Evolutionary conservation across 2,113 vertebrate genomes (phyloP).

Genomic region (Atlantisia rogersi): DNA sequence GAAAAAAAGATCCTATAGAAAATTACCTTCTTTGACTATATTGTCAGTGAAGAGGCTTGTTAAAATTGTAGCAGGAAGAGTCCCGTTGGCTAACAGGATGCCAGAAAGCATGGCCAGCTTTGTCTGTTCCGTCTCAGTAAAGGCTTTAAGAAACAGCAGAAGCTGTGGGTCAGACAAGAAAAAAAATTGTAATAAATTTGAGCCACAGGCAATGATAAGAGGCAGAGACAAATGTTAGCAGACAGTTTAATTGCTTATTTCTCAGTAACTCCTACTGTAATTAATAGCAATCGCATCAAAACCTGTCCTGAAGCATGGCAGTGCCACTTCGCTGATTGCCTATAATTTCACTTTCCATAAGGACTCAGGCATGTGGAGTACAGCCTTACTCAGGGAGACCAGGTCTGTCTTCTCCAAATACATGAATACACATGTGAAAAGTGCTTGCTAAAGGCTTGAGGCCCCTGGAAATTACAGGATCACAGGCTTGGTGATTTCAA

Average conservation of each 20-base stretch:
- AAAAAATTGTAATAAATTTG: background rate
- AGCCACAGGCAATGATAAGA: background rate
- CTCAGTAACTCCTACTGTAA: background rate
- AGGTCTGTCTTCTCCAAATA: background rate
- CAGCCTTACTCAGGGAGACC: background rate
- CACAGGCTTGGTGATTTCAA: background rate
- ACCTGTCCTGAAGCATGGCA: background rate
- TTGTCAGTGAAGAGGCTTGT: conserved; percentile 92
- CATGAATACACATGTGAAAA: accelerated
- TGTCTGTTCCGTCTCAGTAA: conserved; percentile 89
- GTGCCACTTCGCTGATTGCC: background rate
- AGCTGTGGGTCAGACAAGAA: conserved; percentile 76
- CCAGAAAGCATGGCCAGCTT: conserved; percentile 91
- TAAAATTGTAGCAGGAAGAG: conserved; percentile 86
- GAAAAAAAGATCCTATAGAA: background rate
- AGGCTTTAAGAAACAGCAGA: conserved; percentile 93
- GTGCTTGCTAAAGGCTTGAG: background rate
- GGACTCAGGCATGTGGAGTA: background rate
- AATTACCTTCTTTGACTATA: conserved; percentile 91
- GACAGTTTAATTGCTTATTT: background rate
- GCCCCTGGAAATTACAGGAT: background rate
- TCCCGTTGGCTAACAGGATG: conserved; percentile 85
- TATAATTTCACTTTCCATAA: background rate
- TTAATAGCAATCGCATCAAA: background rate
- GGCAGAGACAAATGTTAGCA: background rate